Evolutionary conservation across 2,113 vertebrate genomes (phyloP), one percentile per base, ranked within the genome.

Genomic region (Dicaeum eximium): DNA sequence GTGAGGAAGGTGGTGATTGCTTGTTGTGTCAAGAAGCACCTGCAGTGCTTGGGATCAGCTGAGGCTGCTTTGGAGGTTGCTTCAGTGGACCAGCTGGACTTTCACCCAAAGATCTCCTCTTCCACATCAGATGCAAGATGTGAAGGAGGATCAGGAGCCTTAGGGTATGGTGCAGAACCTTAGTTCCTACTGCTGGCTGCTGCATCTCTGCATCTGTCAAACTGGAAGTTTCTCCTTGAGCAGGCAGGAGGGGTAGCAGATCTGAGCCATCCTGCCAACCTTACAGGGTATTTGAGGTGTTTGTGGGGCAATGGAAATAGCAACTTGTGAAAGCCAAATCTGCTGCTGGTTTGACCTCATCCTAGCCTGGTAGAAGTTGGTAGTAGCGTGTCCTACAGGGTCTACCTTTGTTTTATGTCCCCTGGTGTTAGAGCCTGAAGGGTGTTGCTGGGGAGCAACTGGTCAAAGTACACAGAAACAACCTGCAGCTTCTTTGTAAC

Each of bases 301-400:
- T 70, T 57, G 16, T 28, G 35, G 33, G 38, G 7, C 9, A 37
- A 22, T 9, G 9, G 37, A 60, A 61, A 24, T 15, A 73, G 18
- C 44, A 64, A 1, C 23, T 69, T 30, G 27, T 61, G 56, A 73
- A 65, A 60, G 9, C 19, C 12, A 9, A 1, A 38, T 69, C 25
- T 69, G n/a, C 5, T 92, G 16, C 37, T 78, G 19, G 8, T 74
- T 54, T 91, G 51, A 58, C 19, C 37, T 65, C 38, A 12, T 22
- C 11, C 58, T 61, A 30, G 20, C 60, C 35, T 66, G 38, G 24
- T 17, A 31, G 35, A 71, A 62, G 30, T 33, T 73, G 33, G 8
- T 53, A 33, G 33, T 20, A 80, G 45, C 4, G 2, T 2, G 1
- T 66, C 24, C 25, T 51, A 0, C 20, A 17, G 33, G 2, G 3